phyloP scores from a whole-genome alignment of 2,797 vertebrate genomes.

The Peromyscus attwateri region DNA sequence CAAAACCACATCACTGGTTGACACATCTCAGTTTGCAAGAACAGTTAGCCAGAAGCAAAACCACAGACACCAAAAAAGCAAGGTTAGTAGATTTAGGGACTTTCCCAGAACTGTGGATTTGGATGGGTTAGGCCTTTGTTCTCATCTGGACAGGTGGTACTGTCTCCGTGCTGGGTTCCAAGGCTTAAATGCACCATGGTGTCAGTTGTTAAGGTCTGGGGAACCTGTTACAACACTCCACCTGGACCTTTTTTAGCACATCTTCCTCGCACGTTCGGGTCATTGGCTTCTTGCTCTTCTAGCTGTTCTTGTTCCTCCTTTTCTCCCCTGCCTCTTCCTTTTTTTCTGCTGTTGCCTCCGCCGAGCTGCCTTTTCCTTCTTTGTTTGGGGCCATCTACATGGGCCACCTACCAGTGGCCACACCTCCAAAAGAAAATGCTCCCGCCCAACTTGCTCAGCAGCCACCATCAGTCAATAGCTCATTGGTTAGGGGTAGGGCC shows the following conservation, averaged over 20 bases:
- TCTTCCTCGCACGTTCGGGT: background rate
- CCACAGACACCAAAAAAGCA: background rate
- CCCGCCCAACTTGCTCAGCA: background rate
- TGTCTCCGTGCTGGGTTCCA: background rate
- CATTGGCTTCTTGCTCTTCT: background rate
- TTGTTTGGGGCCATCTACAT: background rate
- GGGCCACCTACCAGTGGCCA: background rate
- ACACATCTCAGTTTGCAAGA: background rate
- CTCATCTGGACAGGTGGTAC: background rate
- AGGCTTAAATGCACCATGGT: background rate
- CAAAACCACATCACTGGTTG: background rate
- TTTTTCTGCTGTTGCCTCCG: background rate
- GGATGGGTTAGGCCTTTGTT: background rate
- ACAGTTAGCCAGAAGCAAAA: background rate
- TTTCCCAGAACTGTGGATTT: background rate
- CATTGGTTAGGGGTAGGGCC: too few relatives aligned
- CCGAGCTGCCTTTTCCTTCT: background rate
- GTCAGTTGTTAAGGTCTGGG: background rate
- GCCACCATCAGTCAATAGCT: background rate
- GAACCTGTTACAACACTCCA: background rate
- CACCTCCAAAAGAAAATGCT: background rate
- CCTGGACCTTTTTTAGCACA: background rate
- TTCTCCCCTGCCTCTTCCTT: rapidly evolving
- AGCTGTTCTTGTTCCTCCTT: rapidly evolving
- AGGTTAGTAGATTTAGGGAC: background rate